These are phyloP conservation scores for Syngnathus scovelli DNA, from an alignment of 2,113 vertebrate species.

Conservation along the genomic window DNA sequence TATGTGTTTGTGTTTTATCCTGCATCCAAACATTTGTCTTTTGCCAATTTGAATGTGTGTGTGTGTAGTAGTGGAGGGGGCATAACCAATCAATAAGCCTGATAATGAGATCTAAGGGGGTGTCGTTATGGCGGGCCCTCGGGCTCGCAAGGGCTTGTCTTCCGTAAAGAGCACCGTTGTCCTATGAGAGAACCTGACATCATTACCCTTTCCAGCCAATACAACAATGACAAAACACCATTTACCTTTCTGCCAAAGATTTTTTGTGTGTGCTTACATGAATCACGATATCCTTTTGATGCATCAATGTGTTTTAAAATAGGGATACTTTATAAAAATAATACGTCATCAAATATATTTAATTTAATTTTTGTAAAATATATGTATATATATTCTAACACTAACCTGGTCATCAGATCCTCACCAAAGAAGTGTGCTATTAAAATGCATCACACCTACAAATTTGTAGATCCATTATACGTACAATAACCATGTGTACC, in stretches of 20 bases:
- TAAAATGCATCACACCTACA: background rate
- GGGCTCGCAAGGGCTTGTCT: constrained; percentile 40
- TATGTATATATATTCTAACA: too few species aligned
- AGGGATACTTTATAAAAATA: background rate
- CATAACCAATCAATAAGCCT: constrained; percentile 70
- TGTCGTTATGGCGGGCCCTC: constrained; percentile 53
- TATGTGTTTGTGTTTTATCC: constrained; percentile 5
- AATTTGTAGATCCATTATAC: background rate
- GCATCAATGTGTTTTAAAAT: background rate
- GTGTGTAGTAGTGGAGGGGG: constrained; percentile 43
- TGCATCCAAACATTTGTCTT: background rate
- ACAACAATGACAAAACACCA: constrained; percentile 30
- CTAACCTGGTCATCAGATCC: background rate
- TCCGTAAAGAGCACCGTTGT: constrained; percentile 59
- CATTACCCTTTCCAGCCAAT: constrained; percentile 67
- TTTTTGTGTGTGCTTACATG: background rate
- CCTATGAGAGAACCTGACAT: constrained; percentile 42
- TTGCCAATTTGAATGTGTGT: constrained; percentile 13
- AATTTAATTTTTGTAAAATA: too few species aligned
- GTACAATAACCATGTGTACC: too few species aligned
- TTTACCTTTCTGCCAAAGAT: constrained; percentile 15
- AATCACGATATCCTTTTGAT: constrained; percentile 7
- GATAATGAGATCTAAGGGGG: constrained; percentile 73
- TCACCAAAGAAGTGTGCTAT: background rate
- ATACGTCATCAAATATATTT: background rate